These are phyloP conservation scores for Rhysida immarginata DNA, from an alignment of 1,140 invertebrate genomes.

Conservation along the genomic window DNA sequence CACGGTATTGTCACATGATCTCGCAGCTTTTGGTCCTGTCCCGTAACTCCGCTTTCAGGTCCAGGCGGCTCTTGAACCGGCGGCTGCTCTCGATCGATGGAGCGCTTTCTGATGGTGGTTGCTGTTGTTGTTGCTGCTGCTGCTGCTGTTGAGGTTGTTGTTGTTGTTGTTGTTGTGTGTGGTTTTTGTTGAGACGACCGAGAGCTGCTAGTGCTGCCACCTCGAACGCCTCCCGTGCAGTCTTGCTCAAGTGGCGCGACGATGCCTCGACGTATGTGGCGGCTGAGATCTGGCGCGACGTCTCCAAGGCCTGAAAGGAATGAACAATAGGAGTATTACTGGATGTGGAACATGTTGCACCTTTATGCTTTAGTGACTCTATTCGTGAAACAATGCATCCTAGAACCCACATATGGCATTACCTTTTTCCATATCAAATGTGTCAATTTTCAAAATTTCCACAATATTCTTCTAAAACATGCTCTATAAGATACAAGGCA, in stretches of 20 bases:
- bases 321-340: no score
- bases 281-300: constrained; percentile 28
- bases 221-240: constrained; percentile 30
- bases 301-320: constrained; percentile 15
- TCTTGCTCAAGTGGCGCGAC: constrained; percentile 24
- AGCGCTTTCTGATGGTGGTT: constrained; percentile 6
- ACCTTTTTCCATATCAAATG: no score
- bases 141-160: not conserved
- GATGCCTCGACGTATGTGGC: constrained; percentile 31
- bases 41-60: constrained; percentile 38
- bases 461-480: no score
- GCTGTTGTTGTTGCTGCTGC: no score
- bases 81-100: no score
- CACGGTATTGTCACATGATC: constrained; percentile 35
- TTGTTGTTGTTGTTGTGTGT: constrained; percentile 8
- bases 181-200: constrained; percentile 22
- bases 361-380: no score
- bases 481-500: no score
- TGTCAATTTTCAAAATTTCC: no score
- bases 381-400: no score
- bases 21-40: constrained; percentile 38
- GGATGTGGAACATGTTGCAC: no score
- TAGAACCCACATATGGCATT: no score
- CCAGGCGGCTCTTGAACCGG: constrained; percentile 39
- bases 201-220: constrained; percentile 30